Conservation (phyloP, 2,888 invertebrate species). For the Rhabditoides inermis region DNA sequence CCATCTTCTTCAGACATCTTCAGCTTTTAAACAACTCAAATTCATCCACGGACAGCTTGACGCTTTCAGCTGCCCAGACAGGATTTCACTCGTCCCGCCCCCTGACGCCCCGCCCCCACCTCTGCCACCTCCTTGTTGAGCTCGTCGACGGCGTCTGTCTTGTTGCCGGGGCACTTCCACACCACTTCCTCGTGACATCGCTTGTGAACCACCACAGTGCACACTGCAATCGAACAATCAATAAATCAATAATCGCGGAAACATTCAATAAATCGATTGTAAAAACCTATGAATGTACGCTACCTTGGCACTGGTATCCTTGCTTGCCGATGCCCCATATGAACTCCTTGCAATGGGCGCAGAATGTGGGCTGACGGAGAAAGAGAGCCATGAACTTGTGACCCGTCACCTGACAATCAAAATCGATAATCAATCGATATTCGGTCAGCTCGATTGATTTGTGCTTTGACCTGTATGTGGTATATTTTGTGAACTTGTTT, state of each 20-base stretch:
- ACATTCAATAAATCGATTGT: background rate
- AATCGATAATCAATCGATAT: background rate
- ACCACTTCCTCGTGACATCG: constrained; percentile 91
- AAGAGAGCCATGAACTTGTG: constrained; percentile 99
- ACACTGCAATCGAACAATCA: constrained; percentile 74
- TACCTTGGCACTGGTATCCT: constrained; percentile 59
- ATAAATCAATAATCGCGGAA: too few relatives aligned
- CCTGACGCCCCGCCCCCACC: too few relatives aligned
- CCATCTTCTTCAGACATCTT: too few relatives aligned
- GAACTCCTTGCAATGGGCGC: constrained; percentile 96
- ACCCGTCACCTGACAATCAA: constrained; percentile 69
- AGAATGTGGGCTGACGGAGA: constrained; percentile 95
- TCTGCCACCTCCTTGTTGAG: constrained; percentile 31
- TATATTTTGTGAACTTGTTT: too few relatives aligned
- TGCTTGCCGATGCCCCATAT: constrained; percentile 71
- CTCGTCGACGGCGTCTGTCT: constrained; percentile 54
- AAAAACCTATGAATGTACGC: background rate
- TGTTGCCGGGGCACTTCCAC: constrained; percentile 96
- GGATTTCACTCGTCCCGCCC: too few relatives aligned
- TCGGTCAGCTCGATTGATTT: too few relatives aligned
- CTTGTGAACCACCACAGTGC: constrained; percentile 98
- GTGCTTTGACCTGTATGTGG: too few relatives aligned
- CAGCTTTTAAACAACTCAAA: too few relatives aligned
- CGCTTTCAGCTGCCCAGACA: too few relatives aligned
- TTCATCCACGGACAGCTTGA: too few relatives aligned